Percentiles rank a stretch among this genome's conserved stretches.
phyloP scores from a whole-genome alignment of 2,113 vertebrate genomes.

The Cranoglanis bouderius region DNA sequence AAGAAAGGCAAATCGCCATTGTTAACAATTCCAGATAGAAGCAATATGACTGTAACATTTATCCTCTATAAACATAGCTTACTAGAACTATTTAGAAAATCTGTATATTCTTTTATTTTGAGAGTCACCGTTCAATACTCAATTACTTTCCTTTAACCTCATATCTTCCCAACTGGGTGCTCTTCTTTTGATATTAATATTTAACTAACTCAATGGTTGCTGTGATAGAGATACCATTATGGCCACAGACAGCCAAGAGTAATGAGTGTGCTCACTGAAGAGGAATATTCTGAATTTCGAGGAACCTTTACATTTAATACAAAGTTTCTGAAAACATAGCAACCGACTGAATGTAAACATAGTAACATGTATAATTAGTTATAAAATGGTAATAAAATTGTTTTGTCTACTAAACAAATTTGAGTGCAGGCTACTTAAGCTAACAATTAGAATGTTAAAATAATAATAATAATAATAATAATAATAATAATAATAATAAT shows the following conservation, averaged over 20 bases:
- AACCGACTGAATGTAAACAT: neutral
- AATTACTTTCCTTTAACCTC: conserved; percentile 40
- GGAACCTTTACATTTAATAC: conserved; percentile 34
- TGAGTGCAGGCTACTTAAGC: neutral
- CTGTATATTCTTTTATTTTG: conserved; percentile 39
- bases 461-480: neutral
- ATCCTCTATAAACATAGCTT: neutral
- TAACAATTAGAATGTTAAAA: neutral
- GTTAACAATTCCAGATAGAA: conserved; percentile 33
- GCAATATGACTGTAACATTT: conserved; percentile 32
- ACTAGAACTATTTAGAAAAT: conserved; percentile 32
- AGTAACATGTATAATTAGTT: neutral
- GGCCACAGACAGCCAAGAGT: conserved; percentile 48
- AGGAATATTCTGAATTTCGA: conserved; percentile 44
- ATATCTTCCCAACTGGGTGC: conserved; percentile 46
- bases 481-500: neutral
- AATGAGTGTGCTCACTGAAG: conserved; percentile 44
- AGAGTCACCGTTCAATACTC: conserved; percentile 28
- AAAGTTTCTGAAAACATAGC: conserved; percentile 31
- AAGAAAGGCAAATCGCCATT: conserved; percentile 60
- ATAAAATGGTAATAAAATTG: neutral
- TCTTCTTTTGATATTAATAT: conserved; percentile 56
- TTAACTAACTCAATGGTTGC: conserved; percentile 56
- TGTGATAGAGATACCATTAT: conserved; percentile 53
- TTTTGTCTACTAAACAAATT: neutral